Base-by-base conservation (phyloP, 2,888 invertebrate species). In the Emesis russula region DNA sequence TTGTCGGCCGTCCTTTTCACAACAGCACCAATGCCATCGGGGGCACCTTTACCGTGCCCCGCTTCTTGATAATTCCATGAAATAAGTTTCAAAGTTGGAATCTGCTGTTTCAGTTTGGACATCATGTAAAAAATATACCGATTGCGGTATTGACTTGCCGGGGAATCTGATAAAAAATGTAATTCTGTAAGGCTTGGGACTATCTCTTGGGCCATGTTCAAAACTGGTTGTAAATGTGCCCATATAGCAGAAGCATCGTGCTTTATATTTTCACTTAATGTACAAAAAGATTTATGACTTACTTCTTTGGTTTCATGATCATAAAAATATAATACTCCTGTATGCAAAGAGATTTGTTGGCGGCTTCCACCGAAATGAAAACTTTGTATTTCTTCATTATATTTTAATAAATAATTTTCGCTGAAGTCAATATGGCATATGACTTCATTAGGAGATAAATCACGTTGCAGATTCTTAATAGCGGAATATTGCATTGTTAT, bases 391-490 rank as follows among this genome's bases (percentile, higher is more conserved):
- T 73, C 44, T 18, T 73, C 41, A 73, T 25, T 11, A 41, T 73
- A 73, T 38, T 73, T 73, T 73, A 73, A 44, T 41, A 25, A 38
- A 73, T 73, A 73, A 41, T 73, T 73, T 73, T 73, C 41, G n/a
- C 73, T 73, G 25, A 73, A 73, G 11, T 73, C 44, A 15, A 73
- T 18, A 73, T 73, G 73, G 41, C 73, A 73, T 58, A 58, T n/a
- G 58, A 58, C 18, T 58, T 58, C 58, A 58, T 58, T 58, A 58
- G 58, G 58, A 58, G 58, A n/a, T 58, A 58, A 58, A 58, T 58
- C 18, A 58, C 58, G 58, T 58, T 58, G 18, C 18, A 58, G 58
- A 58, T 58, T 58, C 58, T 58, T 58, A 18, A 58, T 58, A 58
- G 58, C 3, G 58, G 58, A 58, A 58, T 58, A 58, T 18, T 58